phyloP scores from a whole-genome alignment of 2,797 vertebrate species.

The Oreochromis grahami region DNA sequence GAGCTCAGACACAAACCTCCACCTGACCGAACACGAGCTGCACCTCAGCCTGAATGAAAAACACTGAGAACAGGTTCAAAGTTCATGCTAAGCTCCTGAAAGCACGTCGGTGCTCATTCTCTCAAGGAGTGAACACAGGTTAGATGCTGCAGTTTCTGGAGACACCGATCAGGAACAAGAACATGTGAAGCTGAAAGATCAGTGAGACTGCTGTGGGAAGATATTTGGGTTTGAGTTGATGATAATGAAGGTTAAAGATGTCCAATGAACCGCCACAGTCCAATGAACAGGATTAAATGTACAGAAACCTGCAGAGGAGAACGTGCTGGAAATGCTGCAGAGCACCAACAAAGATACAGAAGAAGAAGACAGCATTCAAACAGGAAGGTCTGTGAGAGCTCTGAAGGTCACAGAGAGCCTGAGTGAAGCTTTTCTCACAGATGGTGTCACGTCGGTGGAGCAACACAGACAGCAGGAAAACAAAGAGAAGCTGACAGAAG shows the following conservation, averaged over 20 bases:
- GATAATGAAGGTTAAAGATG: background rate
- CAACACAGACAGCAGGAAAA: background rate
- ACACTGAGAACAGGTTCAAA: background rate
- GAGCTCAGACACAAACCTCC: background rate
- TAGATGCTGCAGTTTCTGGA: background rate
- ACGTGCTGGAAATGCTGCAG: background rate
- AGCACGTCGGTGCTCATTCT: background rate
- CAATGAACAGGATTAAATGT: rapidly evolving
- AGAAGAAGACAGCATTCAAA: background rate
- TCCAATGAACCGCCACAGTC: background rate
- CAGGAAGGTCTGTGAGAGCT: background rate
- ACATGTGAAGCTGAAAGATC: background rate
- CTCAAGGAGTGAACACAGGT: background rate
- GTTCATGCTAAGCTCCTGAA: background rate
- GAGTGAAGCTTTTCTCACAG: background rate
- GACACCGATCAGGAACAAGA: background rate
- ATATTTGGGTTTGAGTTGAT: background rate
- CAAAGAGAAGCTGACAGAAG: background rate
- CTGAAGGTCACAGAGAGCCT: background rate
- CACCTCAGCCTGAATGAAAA: background rate
- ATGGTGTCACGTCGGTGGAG: background rate
- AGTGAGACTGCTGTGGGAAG: background rate
- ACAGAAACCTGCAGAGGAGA: background rate
- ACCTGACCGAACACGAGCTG: background rate
- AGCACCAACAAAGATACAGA: background rate